Base-by-base conservation (phyloP, 64 coral and sea anemone species). In the Acropora tenuis region DNA sequence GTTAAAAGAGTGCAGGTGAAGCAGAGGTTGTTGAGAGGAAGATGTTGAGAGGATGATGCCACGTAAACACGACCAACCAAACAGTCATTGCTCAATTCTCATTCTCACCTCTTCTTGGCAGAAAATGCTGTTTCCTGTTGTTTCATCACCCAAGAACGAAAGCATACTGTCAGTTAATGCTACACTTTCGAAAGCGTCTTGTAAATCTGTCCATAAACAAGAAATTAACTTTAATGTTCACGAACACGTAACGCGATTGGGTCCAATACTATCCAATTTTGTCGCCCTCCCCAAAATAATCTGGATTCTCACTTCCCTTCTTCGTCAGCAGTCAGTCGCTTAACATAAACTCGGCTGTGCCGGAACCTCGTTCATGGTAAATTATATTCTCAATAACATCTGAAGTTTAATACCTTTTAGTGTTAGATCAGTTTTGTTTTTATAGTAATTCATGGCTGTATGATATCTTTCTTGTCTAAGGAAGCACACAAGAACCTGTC, bases 381-480 rank as follows among this genome's bases (percentile, higher is more conserved):
- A 30, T 30, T 30, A 30, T 30, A 30, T 30, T 30, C 30, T 30
- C 30, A 30, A 30, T 30, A 30, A 30, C 30, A 30, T 30, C 30
- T 30, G 30, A 41, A 73, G 41, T 0, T 0, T 4, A 20, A 20
- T 9, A 60, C 80, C 80, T 83, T 42, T 83, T 47, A 41, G 55
- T n/a, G 58, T 67, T 60, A 83, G 47, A 60, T 46, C 68, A 1
- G 41, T 46, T 6, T 69, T 83, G 10, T 15, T 47, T 72, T 43
- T 69, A 8, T 45, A 65, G 63, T 80, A 92, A 15, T 92, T 41
- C 60, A 72, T 8, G 2, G 91, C 91, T 87, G 74, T 77, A 41
- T 52, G 77, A 61, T 78, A 92, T 87, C 83, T 86, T 71, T 83
- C 83, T 59, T 92, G 91, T 12, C 73, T 76, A 6, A 92, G 19